Evolutionary conservation across 2,888 invertebrate species (phyloP), one percentile per base, ranked within the genome.

Genomic region (Phortica magna): DNA sequence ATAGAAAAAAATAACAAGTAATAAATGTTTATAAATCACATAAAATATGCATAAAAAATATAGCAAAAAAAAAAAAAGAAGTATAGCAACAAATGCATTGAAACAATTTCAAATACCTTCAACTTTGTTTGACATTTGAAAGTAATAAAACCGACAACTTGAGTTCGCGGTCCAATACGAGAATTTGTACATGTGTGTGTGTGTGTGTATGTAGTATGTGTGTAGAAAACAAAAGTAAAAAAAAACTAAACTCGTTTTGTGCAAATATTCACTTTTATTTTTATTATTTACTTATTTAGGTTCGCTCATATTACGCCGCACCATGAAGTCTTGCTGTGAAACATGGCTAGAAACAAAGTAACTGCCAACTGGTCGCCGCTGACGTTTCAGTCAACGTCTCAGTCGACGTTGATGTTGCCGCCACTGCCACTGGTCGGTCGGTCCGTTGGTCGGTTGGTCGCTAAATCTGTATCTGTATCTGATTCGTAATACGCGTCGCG

Each of bases 41-140:
- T 77, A 77, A 59, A 73, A 73, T 75, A 75, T 64, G 55, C 14
- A 42, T 9, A 67, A 59, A 17, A 14, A 31, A 65, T n/a, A n/a
- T n/a, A n/a, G 7, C 39, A 65, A 59, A 42, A 41, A 65, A 65
- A 65, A 12, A 31, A 65, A 43, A 42, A 42, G 42, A 41, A 67
- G 12, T 42, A 17, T 22, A 12, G 19, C 22, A 19, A 61, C 19
- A 19, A 22, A 22, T 61, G 22, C 19, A 17, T 17, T 2, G 17
- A 12, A 19, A 7, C 9, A 59, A 48, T 79, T 76, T 48, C 12
- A 5, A 79, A 84, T 83, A 85, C 88, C 85, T 85, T 85, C 85
- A 85, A 85, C 85, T 85, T 82, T 80, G 72, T 78, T 84, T 85
- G 85, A 83, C 85, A 87, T 85, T 85, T 85, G 85, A 85, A 85